Percentiles rank a stretch among this genome's conserved stretches.
These are phyloP conservation scores for Stenodera caucasica DNA, from an alignment of 2,888 invertebrate species.

Conservation along the genomic window DNA sequence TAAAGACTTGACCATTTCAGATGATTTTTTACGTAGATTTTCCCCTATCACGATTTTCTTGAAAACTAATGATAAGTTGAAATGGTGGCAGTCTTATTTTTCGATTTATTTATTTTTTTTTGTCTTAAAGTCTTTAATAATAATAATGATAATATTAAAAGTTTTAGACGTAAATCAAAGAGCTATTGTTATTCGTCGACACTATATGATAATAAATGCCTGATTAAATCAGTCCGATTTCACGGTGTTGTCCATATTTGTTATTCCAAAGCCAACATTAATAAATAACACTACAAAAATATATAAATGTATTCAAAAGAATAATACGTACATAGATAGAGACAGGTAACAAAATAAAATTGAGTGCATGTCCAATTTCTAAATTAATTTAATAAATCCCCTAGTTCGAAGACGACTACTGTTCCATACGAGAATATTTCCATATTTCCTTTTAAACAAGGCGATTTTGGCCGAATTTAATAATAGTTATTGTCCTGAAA, in stretches of 20 bases:
- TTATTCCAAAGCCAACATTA: conserved; percentile 29
- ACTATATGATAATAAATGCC: conserved; percentile 34
- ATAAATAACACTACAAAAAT: conserved; percentile 22
- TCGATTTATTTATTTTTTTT: neutral
- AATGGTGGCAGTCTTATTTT: neutral
- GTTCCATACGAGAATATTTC: conserved; percentile 10
- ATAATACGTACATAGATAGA: conserved; percentile 19
- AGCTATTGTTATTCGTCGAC: conserved; percentile 36
- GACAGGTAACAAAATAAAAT: conserved; percentile 28
- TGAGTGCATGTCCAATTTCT: conserved; percentile 27
- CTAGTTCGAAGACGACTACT: conserved; percentile 33
- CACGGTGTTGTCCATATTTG: conserved; percentile 37
- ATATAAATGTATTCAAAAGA: conserved; percentile 11
- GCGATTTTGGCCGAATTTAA: no score
- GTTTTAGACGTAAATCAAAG: conserved; percentile 1
- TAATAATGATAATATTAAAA: neutral
- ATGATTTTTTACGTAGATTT: neutral
- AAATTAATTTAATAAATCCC: conserved; percentile 35
- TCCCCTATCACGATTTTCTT: neutral
- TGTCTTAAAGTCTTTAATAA: neutral
- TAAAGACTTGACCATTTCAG: neutral
- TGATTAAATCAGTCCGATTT: conserved; percentile 37
- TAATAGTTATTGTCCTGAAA: no score
- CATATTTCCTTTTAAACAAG: no score
- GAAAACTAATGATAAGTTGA: neutral